Conservation (phyloP, 37 sponge, comb jelly and placozoan species). For the Theonella swinhoei region DNA sequence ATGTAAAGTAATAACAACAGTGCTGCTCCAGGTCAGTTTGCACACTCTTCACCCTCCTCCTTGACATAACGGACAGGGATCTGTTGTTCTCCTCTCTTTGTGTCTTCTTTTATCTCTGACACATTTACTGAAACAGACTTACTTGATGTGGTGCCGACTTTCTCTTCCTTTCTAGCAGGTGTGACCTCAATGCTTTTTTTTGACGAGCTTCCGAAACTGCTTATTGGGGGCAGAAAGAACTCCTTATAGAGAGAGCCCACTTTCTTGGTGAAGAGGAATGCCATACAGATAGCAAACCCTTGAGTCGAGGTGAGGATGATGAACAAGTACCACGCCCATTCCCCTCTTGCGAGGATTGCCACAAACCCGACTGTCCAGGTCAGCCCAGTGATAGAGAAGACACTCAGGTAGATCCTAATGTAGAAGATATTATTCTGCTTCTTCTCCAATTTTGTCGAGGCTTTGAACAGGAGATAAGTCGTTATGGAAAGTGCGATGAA, state of each 20-base stretch:
- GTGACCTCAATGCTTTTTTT: too few relatives aligned
- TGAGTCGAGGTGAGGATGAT: slow-evolving; percentile 63
- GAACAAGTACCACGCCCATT: slow-evolving; percentile 65
- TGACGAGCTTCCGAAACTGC: too few relatives aligned
- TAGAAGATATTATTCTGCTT: background rate
- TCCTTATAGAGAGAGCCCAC: slow-evolving; percentile 11
- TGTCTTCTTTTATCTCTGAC: too few relatives aligned
- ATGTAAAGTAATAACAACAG: too few relatives aligned
- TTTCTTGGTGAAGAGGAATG: slow-evolving; percentile 40
- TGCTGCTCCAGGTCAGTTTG: too few relatives aligned
- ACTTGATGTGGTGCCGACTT: too few relatives aligned
- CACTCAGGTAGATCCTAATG: slow-evolving; percentile 16
- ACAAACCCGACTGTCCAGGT: slow-evolving; percentile 70
- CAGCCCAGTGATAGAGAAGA: slow-evolving; percentile 46
- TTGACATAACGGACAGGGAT: too few relatives aligned
- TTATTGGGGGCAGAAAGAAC: background rate
- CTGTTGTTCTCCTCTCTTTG: too few relatives aligned
- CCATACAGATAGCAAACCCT: slow-evolving; percentile 20
- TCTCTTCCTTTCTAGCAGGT: too few relatives aligned
- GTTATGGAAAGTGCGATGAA: background rate
- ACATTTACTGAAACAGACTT: too few relatives aligned
- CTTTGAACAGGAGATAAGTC: background rate
- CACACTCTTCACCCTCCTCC: too few relatives aligned
- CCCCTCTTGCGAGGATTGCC: slow-evolving; percentile 19
- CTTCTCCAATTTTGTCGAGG: background rate